These are phyloP conservation scores for Ennomos fuscantarius DNA, from an alignment of 2,888 invertebrate genomes.

Conservation along the genomic window DNA sequence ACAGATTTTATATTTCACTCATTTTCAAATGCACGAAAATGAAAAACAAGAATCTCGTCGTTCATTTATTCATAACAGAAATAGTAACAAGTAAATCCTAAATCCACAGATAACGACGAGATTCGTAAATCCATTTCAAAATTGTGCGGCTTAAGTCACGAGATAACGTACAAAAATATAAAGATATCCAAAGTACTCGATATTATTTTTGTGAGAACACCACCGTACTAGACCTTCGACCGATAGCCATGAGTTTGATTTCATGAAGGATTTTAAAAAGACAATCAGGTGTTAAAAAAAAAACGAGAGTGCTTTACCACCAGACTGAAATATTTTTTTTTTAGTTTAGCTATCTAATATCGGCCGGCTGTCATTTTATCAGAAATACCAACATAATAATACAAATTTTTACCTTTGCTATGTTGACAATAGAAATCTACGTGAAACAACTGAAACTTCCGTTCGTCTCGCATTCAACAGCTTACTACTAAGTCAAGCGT, in stretches of 20 bases:
- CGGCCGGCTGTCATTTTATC: no score
- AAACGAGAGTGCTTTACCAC: no score
- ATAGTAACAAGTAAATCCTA: slow-evolving; percentile 6
- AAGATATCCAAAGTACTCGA: background rate
- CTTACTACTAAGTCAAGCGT: no score
- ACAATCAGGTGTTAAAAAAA: background rate
- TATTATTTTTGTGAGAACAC: background rate
- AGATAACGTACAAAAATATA: slow-evolving; percentile 20
- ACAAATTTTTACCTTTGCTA: no score
- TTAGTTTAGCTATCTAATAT: no score
- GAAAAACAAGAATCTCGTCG: slow-evolving; percentile 1
- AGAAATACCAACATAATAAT: no score
- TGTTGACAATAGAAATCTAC: no score
- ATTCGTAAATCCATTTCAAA: slow-evolving; percentile 19
- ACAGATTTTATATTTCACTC: no score
- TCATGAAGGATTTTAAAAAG: background rate
- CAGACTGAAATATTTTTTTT: no score
- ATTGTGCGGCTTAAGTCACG: slow-evolving; percentile 7
- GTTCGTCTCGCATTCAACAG: no score
- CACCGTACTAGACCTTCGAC: slow-evolving; percentile 4
- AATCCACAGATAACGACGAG: slow-evolving; percentile 17
- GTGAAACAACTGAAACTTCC: no score
- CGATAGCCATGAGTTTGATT: slow-evolving; percentile 10
- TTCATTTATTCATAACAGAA: background rate
- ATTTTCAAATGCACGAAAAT: background rate